Evolutionary conservation across 2,888 invertebrate genomes (phyloP).

Genomic region (Petrolisthes manimaculis): DNA sequence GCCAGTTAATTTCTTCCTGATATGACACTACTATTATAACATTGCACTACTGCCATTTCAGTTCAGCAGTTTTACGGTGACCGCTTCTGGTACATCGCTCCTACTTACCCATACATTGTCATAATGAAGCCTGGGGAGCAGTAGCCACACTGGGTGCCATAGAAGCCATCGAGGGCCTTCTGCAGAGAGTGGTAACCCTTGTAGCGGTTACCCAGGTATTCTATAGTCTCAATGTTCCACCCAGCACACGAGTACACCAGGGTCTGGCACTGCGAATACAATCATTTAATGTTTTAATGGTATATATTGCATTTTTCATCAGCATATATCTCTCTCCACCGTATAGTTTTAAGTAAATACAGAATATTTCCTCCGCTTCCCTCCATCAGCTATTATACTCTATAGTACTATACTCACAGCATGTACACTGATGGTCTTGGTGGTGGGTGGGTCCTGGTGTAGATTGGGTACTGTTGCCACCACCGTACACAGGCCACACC

Average conservation of each 20-base stretch:
- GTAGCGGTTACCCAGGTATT: slow-evolving; percentile 79
- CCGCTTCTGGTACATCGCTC: too few relatives aligned
- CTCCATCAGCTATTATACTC: neutral
- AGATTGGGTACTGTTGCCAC: slow-evolving; percentile 50
- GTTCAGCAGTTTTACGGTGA: too few relatives aligned
- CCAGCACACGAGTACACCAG: slow-evolving; percentile 77
- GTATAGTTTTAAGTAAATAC: too few relatives aligned
- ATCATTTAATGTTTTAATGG: too few relatives aligned
- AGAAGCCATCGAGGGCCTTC: slow-evolving; percentile 76
- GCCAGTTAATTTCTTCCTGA: too few relatives aligned
- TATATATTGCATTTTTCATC: too few relatives aligned
- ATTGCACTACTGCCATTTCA: too few relatives aligned
- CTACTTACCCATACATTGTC: slow-evolving; percentile 78
- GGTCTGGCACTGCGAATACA: slow-evolving; percentile 73
- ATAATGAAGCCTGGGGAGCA: slow-evolving; percentile 84
- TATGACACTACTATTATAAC: too few relatives aligned
- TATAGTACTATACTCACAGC: slow-evolving; percentile 33
- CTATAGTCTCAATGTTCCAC: slow-evolving; percentile 80
- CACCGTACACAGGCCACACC: slow-evolving; percentile 65
- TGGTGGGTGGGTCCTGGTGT: slow-evolving; percentile 3
- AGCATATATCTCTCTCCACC: too few relatives aligned
- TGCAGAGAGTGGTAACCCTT: slow-evolving; percentile 78
- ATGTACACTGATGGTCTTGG: slow-evolving; percentile 42
- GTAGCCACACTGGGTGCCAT: slow-evolving; percentile 82
- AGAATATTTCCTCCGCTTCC: neutral